Evolutionary conservation across 2,888 invertebrate species (phyloP).

Genomic region (Cepaea hortensis): DNA sequence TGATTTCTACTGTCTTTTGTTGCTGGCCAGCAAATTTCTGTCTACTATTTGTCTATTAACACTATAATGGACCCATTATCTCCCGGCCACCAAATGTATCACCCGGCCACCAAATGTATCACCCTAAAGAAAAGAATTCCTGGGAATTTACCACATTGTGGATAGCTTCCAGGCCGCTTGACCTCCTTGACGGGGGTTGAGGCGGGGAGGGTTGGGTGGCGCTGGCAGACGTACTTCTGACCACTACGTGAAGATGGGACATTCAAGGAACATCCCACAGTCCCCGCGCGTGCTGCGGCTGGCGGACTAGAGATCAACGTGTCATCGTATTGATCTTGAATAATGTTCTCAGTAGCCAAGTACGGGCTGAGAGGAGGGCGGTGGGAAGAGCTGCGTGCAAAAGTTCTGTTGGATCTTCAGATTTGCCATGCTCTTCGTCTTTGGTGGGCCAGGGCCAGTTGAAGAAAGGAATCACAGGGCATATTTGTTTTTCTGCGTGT

Average conservation of each 20-base stretch:
- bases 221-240: background rate
- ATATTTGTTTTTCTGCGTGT: background rate
- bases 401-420: background rate
- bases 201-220: too few relatives aligned
- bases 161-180: too few relatives aligned
- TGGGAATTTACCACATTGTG: too few relatives aligned
- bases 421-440: background rate
- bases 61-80: too few relatives aligned
- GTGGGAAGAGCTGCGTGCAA: slow-evolving; percentile 17
- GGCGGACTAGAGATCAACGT: slow-evolving; percentile 25
- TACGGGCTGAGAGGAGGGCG: background rate
- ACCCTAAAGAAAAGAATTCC: too few relatives aligned
- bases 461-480: background rate
- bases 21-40: too few relatives aligned
- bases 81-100: too few relatives aligned
- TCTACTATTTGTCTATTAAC: too few relatives aligned
- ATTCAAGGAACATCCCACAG: slow-evolving; percentile 29
- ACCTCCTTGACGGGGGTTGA: too few relatives aligned
- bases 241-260: background rate
- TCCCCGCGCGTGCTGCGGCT: slow-evolving; percentile 31
- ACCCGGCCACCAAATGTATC: too few relatives aligned
- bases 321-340: slow-evolving; percentile 43
- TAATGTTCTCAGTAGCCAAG: slow-evolving; percentile 2
- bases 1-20: too few relatives aligned
- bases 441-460: background rate